Conservation (phyloP, 2,113 vertebrate species). For the Platycercus adscitus region DNA sequence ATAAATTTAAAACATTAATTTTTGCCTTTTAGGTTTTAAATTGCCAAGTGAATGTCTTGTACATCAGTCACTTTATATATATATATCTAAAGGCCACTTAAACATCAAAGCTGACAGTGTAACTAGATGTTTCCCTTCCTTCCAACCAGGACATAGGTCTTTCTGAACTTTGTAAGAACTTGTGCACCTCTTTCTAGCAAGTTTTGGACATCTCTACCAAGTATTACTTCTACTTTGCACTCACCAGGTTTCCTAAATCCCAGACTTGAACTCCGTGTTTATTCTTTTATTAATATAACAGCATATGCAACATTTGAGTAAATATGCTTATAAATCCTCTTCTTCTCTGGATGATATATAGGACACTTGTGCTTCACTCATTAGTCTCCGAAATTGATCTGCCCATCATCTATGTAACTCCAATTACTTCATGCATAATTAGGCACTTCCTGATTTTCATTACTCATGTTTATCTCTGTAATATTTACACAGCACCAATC, state of each 20-base stretch:
- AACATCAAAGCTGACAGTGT: background rate
- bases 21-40: background rate
- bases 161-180: background rate
- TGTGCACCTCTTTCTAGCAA: background rate
- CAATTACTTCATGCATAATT: slow-evolving; percentile 33
- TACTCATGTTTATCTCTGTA: background rate
- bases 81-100: background rate
- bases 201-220: background rate
- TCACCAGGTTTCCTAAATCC: background rate
- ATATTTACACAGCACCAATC: background rate
- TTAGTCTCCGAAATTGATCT: slow-evolving; percentile 20
- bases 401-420: background rate
- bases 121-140: background rate
- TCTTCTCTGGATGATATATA: background rate
- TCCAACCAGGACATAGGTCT: background rate
- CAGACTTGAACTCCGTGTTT: background rate
- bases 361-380: background rate
- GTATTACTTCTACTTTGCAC: background rate
- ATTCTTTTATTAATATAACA: background rate
- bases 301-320: background rate
- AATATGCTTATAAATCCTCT: background rate
- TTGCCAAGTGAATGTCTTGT: background rate
- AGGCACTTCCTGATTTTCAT: slow-evolving; percentile 15
- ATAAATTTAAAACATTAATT: background rate
- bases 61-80: background rate